phyloP scores from a whole-genome alignment of 2,113 vertebrate genomes.

The Erinaceus europaeus region DNA sequence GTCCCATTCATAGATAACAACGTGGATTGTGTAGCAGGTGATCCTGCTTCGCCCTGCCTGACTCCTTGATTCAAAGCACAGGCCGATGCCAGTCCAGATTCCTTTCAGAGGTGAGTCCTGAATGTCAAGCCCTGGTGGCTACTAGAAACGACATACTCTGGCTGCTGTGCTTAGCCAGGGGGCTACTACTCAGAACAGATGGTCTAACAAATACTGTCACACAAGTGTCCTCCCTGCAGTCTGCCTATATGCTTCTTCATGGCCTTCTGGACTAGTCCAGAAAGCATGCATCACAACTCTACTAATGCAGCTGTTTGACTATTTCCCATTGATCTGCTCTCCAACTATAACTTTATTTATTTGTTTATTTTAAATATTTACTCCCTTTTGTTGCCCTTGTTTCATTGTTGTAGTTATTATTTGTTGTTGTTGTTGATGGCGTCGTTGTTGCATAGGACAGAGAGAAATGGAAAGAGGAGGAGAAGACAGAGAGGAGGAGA shows the following conservation, averaged over 20 bases:
- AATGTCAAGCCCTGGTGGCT: too few relatives aligned
- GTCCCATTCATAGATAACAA: background rate
- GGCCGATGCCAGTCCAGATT: background rate
- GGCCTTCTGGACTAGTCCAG: background rate
- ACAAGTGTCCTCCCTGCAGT: background rate
- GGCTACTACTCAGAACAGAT: background rate
- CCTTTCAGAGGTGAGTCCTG: background rate
- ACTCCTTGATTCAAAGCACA: too few relatives aligned
- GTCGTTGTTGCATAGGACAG: too few relatives aligned
- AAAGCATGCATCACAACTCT: background rate
- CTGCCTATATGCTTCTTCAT: background rate
- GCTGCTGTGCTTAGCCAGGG: background rate
- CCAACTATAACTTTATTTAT: too few relatives aligned
- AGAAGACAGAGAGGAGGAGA: too few relatives aligned
- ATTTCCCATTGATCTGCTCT: background rate
- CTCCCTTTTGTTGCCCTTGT: too few relatives aligned
- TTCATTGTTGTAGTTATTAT: too few relatives aligned
- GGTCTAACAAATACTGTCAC: constrained; percentile 26
- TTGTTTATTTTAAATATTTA: too few relatives aligned
- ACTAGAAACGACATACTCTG: background rate
- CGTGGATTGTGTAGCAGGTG: background rate
- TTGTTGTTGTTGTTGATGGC: too few relatives aligned
- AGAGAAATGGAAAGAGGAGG: too few relatives aligned
- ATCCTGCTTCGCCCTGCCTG: background rate
- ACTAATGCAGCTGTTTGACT: background rate